Base-by-base conservation (phyloP, 1,140 invertebrate genomes). In the Mycetomoellerius zeteki region DNA sequence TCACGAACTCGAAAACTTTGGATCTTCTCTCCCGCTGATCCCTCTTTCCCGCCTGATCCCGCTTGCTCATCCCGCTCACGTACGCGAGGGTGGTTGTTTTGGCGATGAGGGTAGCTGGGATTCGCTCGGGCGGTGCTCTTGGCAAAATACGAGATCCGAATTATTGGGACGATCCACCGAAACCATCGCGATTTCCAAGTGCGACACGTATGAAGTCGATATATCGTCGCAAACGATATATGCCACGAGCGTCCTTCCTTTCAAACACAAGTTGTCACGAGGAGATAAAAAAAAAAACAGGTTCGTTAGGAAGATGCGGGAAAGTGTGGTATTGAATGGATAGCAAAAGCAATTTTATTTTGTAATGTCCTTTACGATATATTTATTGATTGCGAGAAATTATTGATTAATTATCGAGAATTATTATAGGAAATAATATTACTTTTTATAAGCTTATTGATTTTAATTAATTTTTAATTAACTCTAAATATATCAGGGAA, bases 141-240 rank as follows among this genome's bases (percentile, higher is more conserved):
- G 76, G 71, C 75, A 86, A 91, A 91, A 90, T 90, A 89, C 89
- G 87, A 71, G 87, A 88, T 80, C 84, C 82, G 86, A 90, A 91
- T 91, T 91, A 91, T 90, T 85, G 90, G 78, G 77, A 65, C 64
- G 64, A 10, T 72, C 75, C 76, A n/a, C 52, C 64, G 43, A 82
- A 86, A 91, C 64, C 71, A 43, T 56, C 82, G 87, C 87, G 88
- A 89, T 89, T 89, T 89, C 75, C 87, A 89, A 88, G 82, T 86
- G 84, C 82, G 86, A 86, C 89, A 89, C 86, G 89, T 81, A 82
- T 81, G 64, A 78, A 14, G 24, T 85, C 78, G 86, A 88, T 69
- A 88, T 88, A 86, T 86, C 52, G 67, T 75, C 37, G 67, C 21
- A 8, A 10, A 1, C 80, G 67, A 82, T 72, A n/a, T 71, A 72